Conservation (phyloP, 2,113 vertebrate genomes). For the Amphiprion ocellaris region DNA sequence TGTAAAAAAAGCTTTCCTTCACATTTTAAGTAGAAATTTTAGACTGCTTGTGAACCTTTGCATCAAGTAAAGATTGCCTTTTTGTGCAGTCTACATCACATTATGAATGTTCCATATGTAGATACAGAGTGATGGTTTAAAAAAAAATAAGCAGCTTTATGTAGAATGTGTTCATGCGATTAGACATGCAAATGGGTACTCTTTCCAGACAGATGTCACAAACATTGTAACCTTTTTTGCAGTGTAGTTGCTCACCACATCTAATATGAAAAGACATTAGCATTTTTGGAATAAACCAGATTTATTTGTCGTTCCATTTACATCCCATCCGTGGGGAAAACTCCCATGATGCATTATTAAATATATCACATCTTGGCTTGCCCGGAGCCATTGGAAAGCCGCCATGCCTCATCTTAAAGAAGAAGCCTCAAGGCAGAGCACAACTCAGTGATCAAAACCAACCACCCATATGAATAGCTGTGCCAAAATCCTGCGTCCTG, state of each 20-base stretch:
- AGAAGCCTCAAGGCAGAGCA: conserved; percentile 58
- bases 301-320: conserved; percentile 44
- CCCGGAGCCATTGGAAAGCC: conserved; percentile 53
- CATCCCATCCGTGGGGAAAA: conserved; percentile 46
- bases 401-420: conserved; percentile 66
- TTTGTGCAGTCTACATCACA: neutral
- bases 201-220: neutral
- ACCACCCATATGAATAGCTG: conserved; percentile 39
- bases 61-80: conserved; percentile 4
- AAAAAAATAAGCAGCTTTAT: conserved; percentile 21
- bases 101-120: neutral
- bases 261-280: conserved; percentile 17
- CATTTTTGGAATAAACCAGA: conserved; percentile 37
- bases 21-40: conserved; percentile 25
- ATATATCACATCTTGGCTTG: conserved; percentile 53
- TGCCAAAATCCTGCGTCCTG: conserved; percentile 65
- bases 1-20: conserved; percentile 46
- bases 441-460: conserved; percentile 69
- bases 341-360: conserved; percentile 71
- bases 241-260: conserved; percentile 12
- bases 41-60: conserved; percentile 49
- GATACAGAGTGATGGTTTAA: neutral
- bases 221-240: conserved; percentile 3
- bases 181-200: conserved; percentile 18
- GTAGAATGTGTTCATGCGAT: conserved; percentile 1